Percentiles rank a stretch among this genome's conserved stretches.
Evolutionary conservation across 2,113 vertebrate genomes (phyloP).

Genomic region (Rhinoderma darwinii): DNA sequence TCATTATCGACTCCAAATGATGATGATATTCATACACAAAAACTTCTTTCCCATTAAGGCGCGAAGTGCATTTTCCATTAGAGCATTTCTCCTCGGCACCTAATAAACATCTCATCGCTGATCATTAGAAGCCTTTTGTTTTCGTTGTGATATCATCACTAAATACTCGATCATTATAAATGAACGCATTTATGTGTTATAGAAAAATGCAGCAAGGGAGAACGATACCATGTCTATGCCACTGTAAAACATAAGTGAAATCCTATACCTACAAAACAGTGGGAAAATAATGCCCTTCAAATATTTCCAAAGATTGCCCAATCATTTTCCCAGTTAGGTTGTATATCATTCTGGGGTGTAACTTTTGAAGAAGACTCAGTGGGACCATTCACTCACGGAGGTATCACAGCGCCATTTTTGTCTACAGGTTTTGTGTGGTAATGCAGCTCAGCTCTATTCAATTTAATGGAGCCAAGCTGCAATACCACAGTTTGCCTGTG

Average conservation of each 20-base stretch:
- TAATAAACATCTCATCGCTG: conserved; percentile 38
- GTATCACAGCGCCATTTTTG: too few species aligned
- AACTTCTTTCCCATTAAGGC: conserved; percentile 42
- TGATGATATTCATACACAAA: conserved; percentile 35
- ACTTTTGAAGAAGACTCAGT: too few species aligned
- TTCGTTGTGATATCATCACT: conserved; percentile 20
- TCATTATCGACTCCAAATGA: conserved; percentile 42
- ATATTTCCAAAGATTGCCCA: too few species aligned
- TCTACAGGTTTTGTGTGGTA: too few species aligned
- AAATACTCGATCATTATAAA: conserved; percentile 27
- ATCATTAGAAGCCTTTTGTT: conserved; percentile 42
- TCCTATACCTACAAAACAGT: neutral
- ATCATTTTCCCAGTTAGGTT: neutral
- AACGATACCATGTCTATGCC: neutral
- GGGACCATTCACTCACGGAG: too few species aligned
- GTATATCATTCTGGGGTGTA: neutral
- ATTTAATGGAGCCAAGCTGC: too few species aligned
- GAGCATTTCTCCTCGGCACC: conserved; percentile 34
- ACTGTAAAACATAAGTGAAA: neutral
- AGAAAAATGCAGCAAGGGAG: neutral
- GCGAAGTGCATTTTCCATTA: conserved; percentile 51
- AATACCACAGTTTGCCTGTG: too few species aligned
- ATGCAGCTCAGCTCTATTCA: too few species aligned
- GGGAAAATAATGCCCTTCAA: neutral
- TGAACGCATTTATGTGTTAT: neutral